A percentile compares a stretch with the other conserved stretches of the same genome.
phyloP scores from a whole-genome alignment of 2,888 invertebrate genomes.

The Morpho deidamia region DNA sequence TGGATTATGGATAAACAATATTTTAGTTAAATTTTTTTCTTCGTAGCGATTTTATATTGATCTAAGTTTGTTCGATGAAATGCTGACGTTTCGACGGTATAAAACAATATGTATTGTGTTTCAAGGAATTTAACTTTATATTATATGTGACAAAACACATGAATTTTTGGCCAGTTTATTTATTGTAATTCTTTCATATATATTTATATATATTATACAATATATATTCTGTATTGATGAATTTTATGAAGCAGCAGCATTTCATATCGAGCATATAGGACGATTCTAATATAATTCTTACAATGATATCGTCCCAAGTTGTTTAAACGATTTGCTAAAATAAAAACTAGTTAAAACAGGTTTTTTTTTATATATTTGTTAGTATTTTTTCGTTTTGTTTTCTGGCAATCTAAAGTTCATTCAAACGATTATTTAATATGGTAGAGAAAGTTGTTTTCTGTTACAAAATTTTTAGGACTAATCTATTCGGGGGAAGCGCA shows the following conservation, averaged over 20 bases:
- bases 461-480: constrained; percentile 21
- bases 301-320: constrained; percentile 74
- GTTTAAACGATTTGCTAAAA: constrained; percentile 71
- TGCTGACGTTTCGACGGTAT: constrained; percentile 40
- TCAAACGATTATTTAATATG: constrained; percentile 25
- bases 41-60: constrained; percentile 69
- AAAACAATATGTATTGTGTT: neutral
- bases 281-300: constrained; percentile 79
- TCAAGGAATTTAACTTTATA: constrained; percentile 3
- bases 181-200: neutral
- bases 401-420: constrained; percentile 44
- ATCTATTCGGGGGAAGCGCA: constrained; percentile 3
- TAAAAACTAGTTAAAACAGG: constrained; percentile 55
- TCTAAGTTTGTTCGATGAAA: constrained; percentile 57
- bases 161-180: constrained; percentile 22
- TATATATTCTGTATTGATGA: neutral
- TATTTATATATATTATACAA: neutral
- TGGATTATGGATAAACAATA: constrained; percentile 55
- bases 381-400: constrained; percentile 52
- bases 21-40: constrained; percentile 73
- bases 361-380: constrained; percentile 63
- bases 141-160: constrained; percentile 6
- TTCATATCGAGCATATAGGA: constrained; percentile 57
- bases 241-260: constrained; percentile 48
- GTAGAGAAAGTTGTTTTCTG: constrained; percentile 29